Base-by-base conservation (phyloP, 1,140 invertebrate species). In the Tetraneura akinire region DNA sequence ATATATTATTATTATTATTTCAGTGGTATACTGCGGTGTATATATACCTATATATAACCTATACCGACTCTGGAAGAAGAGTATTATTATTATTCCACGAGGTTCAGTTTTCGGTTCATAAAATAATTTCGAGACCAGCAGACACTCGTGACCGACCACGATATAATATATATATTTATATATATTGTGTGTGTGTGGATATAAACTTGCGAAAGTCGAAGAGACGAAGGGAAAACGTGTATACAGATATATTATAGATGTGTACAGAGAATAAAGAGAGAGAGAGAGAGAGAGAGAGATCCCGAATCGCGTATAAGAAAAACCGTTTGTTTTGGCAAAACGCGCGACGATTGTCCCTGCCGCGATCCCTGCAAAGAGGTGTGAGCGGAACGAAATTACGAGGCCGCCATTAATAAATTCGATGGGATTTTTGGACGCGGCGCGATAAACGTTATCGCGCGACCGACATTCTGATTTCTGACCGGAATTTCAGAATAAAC, bases 321-420 rank as follows among this genome's bases (percentile, higher is more conserved):
- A 68, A 45, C 66, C 42, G 64, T 66, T 66, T 45, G 64, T 68
- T 68, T 68, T 45, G n/a, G 64, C 64, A 68, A 68, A 68, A 68
- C 37, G 3, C 37, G 3, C 32, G 32, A 62, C 60, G 60, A 64
- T n/a, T 29, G 21, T 68, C n/a, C 14, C 18, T 16, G 6, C 64
- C n/a, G 64, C 37, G 8, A 3, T 11, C 37, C 8, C 51, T 6
- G 5, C 5, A 55, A 8, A 10, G 37, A 68, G n/a, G 37, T 45
- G 26, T 45, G 64, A 32, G 66, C 8, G 37, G 37, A 68, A 45
- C 37, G 64, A 68, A 68, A 68, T 68, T 23, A 45, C 64, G 64
- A 1, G 21, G 37, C 66, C 37, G 21, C 66, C 66, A 47, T 68
- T 26, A 47, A 68, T 47, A 47, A 47, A 68, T 68, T 68, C 42